Evolutionary conservation across 2,888 invertebrate genomes (phyloP).

Genomic region (Synergus gifuensis): DNA sequence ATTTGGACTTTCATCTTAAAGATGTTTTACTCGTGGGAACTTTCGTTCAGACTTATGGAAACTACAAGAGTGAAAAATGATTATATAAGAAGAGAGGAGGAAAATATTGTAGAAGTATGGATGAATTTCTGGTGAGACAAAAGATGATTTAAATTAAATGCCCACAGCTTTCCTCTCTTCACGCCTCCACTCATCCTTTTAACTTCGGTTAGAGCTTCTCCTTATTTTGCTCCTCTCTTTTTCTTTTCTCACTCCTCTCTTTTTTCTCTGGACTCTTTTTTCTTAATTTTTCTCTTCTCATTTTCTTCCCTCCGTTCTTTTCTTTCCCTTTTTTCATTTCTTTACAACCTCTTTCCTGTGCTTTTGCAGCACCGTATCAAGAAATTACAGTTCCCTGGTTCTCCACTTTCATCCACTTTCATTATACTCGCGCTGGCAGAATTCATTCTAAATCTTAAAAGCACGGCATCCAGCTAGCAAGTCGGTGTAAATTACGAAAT

Average conservation of each 20-base stretch:
- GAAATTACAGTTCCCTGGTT: slow-evolving; percentile 29
- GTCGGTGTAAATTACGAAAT: slow-evolving; percentile 36
- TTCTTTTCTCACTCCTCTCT: neutral
- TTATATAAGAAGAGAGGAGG: neutral
- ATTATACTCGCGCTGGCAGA: slow-evolving; percentile 20
- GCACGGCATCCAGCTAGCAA: slow-evolving; percentile 36
- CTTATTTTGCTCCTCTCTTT: neutral
- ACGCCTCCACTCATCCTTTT: neutral
- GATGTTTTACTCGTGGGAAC: slow-evolving; percentile 14
- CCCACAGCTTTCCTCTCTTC: slow-evolving; percentile 48
- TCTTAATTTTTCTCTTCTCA: neutral
- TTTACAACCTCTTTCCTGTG: neutral
- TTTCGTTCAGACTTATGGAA: slow-evolving; percentile 20
- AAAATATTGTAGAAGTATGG: slow-evolving; percentile 49
- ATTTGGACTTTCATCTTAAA: slow-evolving; percentile 26
- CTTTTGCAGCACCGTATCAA: slow-evolving; percentile 19
- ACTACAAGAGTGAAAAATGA: neutral
- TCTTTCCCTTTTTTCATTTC: neutral
- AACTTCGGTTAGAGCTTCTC: neutral
- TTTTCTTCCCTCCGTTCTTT: neutral
- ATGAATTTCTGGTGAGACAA: slow-evolving; percentile 63
- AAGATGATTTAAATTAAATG: slow-evolving; percentile 67
- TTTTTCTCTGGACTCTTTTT: neutral
- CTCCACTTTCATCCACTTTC: slow-evolving; percentile 39
- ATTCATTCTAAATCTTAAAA: slow-evolving; percentile 30